Base-by-base conservation (phyloP, 2,888 invertebrate genomes). In the Pterostichus niger region DNA sequence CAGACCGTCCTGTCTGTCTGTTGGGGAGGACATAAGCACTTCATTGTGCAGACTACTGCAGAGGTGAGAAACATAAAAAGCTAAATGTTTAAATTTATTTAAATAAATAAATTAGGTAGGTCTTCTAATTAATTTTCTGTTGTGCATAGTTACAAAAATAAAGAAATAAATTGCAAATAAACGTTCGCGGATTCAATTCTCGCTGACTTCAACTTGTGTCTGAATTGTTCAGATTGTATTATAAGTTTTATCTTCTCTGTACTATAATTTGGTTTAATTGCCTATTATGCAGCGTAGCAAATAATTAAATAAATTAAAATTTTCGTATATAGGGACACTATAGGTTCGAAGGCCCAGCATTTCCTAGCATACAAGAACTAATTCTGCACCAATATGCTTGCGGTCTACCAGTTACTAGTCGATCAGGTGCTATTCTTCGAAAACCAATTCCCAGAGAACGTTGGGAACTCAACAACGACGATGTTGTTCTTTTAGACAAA, bases 401-500 rank as follows among this genome's bases (percentile, higher is more conserved):
- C 85, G 96, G 96, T 11, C 92, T 95, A 85, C 95, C 98, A 0
- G 97, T 99, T 0, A 99, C 98, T 0, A 96, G 96, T 85, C 94
- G 97, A 86, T 98, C 98, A 0, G 97, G 98, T 73, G 97, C 98
- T 82, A 93, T 98, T 87, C 92, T 99, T 78, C 92, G 95, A 84
- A 94, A 95, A 81, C 96, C 98, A 4, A 96, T 98, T 86, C 94
- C 95, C 6, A 91, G 98, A 33, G 98, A 98, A 91, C 93, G 95
- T 85, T 99, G 98, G 98, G 98, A 99, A 88, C 92, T 99, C 0
- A 97, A 97, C 89, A 98, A 99, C 89, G 98, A 98, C 89, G 97
- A 98, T 89, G 97, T 99, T 77, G 93, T 96, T 84, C 91, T 98
- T 40, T 91, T 96, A 82, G 97, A 98, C 86, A 98, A 98, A 92